phyloP scores from a whole-genome alignment of 2,113 vertebrate species.

The Lagopus muta region DNA sequence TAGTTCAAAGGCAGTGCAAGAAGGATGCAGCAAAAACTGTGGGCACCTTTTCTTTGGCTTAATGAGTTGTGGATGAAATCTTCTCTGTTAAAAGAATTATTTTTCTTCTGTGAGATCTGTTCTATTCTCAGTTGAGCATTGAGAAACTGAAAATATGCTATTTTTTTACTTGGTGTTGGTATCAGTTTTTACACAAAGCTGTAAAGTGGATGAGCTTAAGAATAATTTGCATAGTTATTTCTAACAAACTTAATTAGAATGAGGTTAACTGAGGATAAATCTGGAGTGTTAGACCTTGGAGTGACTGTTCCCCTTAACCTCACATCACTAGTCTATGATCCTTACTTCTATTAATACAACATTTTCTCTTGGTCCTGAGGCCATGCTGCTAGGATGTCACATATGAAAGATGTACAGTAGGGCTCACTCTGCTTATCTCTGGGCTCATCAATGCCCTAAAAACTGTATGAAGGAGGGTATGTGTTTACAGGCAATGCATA shows the following conservation, averaged over 20 bases:
- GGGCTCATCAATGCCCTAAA: neutral
- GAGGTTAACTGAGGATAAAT: slow-evolving; percentile 36
- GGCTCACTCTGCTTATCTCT: neutral
- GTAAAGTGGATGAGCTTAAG: neutral
- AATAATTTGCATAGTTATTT: slow-evolving; percentile 39
- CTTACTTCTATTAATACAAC: neutral
- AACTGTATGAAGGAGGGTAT: neutral
- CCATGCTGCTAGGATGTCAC: neutral
- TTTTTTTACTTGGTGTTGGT: slow-evolving; percentile 3
- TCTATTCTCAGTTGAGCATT: slow-evolving; percentile 12
- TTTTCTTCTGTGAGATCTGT: neutral
- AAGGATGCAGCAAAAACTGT: neutral
- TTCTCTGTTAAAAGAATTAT: neutral
- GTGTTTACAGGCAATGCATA: neutral
- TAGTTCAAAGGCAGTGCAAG: neutral
- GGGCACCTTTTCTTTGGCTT: neutral
- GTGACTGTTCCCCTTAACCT: neutral
- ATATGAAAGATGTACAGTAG: neutral
- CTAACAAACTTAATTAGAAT: slow-evolving; percentile 21
- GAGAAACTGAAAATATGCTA: slow-evolving; percentile 2
- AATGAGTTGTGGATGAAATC: neutral
- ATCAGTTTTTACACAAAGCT: slow-evolving; percentile 26
- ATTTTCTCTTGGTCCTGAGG: neutral
- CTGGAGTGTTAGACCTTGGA: neutral
- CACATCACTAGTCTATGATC: neutral